Evolutionary conservation across 1,140 invertebrate genomes (phyloP).

Genomic region (Prorops nasuta): DNA sequence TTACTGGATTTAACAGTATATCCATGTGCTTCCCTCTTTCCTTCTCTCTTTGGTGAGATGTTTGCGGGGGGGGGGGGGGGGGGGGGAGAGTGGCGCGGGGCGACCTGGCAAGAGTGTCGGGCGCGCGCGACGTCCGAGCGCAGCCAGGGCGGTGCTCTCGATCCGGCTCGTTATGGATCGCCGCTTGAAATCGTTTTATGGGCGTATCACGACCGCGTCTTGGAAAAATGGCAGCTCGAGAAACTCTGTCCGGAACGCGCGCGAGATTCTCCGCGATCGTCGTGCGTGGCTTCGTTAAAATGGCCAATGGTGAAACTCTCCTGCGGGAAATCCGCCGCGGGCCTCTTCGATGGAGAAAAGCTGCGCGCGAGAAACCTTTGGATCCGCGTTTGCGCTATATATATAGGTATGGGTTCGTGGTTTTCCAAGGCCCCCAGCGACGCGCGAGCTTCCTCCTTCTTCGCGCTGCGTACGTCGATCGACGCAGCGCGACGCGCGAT

Average conservation of each 20-base stretch:
- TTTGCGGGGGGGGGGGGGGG: too few relatives aligned
- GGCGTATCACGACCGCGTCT: slow-evolving; percentile 15
- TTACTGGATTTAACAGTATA: slow-evolving; percentile 22
- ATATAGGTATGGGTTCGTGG: too few relatives aligned
- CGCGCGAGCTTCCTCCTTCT: too few relatives aligned
- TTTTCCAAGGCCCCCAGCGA: too few relatives aligned
- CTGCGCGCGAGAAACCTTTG: background rate
- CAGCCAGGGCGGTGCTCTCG: slow-evolving; percentile 13
- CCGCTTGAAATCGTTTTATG: slow-evolving; percentile 20
- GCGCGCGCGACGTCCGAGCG: too few relatives aligned
- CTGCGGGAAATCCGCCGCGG: slow-evolving; percentile 21
- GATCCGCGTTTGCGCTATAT: background rate
- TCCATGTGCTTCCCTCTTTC: background rate
- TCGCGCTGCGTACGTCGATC: too few relatives aligned
- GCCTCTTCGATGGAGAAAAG: background rate
- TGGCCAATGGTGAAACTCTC: slow-evolving; percentile 8
- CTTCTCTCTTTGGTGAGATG: background rate
- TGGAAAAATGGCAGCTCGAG: slow-evolving; percentile 24
- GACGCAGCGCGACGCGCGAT: too few relatives aligned
- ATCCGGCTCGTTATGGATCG: slow-evolving; percentile 28
- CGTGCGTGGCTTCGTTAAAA: slow-evolving; percentile 26
- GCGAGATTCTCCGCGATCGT: too few relatives aligned
- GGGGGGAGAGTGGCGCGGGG: background rate
- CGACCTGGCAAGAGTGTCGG: too few relatives aligned
- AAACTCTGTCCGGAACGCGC: too few relatives aligned